These are phyloP conservation scores for Amblyjoppa fuscipennis DNA, from an alignment of 2,888 invertebrate genomes.

Conservation along the genomic window DNA sequence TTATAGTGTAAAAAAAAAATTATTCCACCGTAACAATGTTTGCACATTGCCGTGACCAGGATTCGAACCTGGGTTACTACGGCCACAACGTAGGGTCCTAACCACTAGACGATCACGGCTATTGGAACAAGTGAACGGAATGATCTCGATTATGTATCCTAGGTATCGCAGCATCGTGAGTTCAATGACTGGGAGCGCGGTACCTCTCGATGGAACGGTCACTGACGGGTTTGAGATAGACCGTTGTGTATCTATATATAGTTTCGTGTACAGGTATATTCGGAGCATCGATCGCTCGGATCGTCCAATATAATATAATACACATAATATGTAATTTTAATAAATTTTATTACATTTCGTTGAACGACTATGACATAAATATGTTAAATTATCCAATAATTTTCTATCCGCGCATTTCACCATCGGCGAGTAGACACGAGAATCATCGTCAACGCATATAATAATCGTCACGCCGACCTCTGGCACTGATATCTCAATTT, in stretches of 20 bases:
- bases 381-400: slow-evolving; percentile 2
- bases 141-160: slow-evolving; percentile 18
- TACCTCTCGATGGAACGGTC: background rate
- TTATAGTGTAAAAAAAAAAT: slow-evolving; percentile 54
- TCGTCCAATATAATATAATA: background rate
- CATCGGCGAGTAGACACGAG: background rate
- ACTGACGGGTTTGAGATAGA: too few species aligned
- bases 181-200: background rate
- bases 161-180: slow-evolving; percentile 16
- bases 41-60: slow-evolving; percentile 84
- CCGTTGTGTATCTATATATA: background rate
- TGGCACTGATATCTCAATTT: slow-evolving; percentile 40
- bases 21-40: slow-evolving; percentile 68
- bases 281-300: too few species aligned
- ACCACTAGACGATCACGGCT: slow-evolving; percentile 65
- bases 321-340: background rate
- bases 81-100: slow-evolving; percentile 85
- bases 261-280: background rate
- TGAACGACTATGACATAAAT: background rate
- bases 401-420: background rate
- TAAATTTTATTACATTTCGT: background rate
- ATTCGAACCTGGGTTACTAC: slow-evolving; percentile 85
- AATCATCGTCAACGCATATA: slow-evolving; percentile 7
- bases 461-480: slow-evolving; percentile 42
- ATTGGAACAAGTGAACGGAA: slow-evolving; percentile 49